A percentile compares a stretch with the other conserved stretches of the same genome.
Conservation (phyloP, 2,113 vertebrate species). For the Vanacampus margaritifer region DNA sequence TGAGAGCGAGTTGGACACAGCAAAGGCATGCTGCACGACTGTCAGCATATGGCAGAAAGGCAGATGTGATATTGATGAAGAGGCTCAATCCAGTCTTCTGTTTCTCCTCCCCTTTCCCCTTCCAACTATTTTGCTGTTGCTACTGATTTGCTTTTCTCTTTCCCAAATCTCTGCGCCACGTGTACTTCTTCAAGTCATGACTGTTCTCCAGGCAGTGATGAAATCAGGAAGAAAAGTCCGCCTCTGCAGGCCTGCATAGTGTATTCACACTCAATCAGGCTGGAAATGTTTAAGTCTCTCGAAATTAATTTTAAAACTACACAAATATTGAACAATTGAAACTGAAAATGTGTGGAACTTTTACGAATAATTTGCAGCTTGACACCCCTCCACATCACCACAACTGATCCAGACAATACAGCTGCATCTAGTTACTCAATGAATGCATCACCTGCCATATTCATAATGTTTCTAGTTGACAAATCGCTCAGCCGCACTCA, state of each 20-base stretch:
- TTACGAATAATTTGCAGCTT: not conserved
- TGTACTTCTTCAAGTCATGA: constrained; percentile 71
- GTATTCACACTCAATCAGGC: constrained; percentile 50
- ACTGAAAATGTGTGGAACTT: not conserved
- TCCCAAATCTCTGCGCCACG: constrained; percentile 60
- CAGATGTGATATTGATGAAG: constrained; percentile 59
- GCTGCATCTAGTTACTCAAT: constrained; percentile 62
- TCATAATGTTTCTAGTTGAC: constrained; percentile 43
- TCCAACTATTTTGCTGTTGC: constrained; percentile 17
- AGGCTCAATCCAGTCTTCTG: constrained; percentile 44
- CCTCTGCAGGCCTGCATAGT: constrained; percentile 44
- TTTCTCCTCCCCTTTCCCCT: constrained; percentile 37
- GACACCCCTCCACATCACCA: constrained; percentile 37
- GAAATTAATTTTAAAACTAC: constrained; percentile 44
- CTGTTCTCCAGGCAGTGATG: constrained; percentile 68
- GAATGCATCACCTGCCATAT: constrained; percentile 55
- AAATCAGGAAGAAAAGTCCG: constrained; percentile 59
- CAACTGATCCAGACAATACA: constrained; percentile 54
- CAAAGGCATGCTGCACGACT: constrained; percentile 54
- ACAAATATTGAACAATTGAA: constrained; percentile 10
- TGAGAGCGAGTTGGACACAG: constrained; percentile 66
- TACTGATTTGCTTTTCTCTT: constrained; percentile 41
- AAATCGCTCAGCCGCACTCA: constrained; percentile 40
- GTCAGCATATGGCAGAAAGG: constrained; percentile 53
- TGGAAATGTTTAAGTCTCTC: constrained; percentile 58